Evolutionary conservation across 2,113 vertebrate species (phyloP).

Genomic region (Sphaerodactylus townsendi): DNA sequence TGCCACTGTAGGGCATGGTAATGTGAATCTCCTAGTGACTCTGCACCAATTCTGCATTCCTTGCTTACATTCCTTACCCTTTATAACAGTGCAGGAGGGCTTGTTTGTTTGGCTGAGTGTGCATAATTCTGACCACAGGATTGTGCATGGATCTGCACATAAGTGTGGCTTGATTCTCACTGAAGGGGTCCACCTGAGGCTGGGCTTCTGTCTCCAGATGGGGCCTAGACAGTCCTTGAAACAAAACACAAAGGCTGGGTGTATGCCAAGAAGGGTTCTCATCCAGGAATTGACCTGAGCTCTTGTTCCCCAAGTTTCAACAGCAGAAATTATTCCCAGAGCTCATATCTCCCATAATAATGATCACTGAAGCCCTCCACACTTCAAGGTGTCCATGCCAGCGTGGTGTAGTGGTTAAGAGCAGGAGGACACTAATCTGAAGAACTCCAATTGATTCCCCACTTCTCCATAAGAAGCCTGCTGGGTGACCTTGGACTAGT

Average conservation of each 20-base stretch:
- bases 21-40: background rate
- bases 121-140: background rate
- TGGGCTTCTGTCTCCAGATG: background rate
- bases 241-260: background rate
- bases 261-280: background rate
- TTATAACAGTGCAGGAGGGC: too few species aligned
- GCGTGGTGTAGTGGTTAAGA: too few species aligned
- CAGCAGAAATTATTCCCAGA: background rate
- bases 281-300: too few species aligned
- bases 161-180: background rate
- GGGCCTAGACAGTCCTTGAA: too few species aligned
- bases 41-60: background rate
- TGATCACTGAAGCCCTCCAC: too few species aligned
- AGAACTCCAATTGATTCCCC: too few species aligned
- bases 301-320: too few species aligned
- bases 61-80: too few species aligned
- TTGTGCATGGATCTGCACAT: background rate
- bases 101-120: background rate
- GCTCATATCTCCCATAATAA: background rate
- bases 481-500: too few species aligned
- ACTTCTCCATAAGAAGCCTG: too few species aligned
- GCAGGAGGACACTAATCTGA: too few species aligned
- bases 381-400: too few species aligned
- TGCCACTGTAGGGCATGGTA: background rate
- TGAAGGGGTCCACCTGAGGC: background rate